Conservation (phyloP, 2,797 vertebrate genomes). For the Cottoperca gobio region DNA sequence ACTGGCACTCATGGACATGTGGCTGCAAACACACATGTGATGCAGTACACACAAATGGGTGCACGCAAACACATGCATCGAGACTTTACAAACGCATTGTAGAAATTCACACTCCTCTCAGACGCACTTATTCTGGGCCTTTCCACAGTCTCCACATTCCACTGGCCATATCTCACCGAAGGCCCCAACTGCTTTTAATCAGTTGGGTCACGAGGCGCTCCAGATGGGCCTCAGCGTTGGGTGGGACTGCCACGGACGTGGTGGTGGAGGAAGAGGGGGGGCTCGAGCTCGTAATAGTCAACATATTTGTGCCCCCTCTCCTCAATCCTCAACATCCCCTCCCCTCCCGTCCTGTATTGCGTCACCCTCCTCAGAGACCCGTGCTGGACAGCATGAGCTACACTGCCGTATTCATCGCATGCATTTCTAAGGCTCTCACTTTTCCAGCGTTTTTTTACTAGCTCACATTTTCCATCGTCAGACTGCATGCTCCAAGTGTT, state of each 20-base stretch:
- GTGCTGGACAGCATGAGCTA: conserved; percentile 63
- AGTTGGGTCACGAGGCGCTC: conserved; percentile 84
- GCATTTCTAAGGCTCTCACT: conserved; percentile 54
- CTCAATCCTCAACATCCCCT: conserved; percentile 56
- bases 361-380: conserved; percentile 80
- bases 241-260: conserved; percentile 77
- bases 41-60: conserved; percentile 22
- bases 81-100: conserved; percentile 43
- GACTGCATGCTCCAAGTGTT: conserved; percentile 52
- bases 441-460: conserved; percentile 71
- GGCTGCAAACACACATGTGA: conserved; percentile 34
- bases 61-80: conserved; percentile 18
- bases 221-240: conserved; percentile 84
- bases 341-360: conserved; percentile 73
- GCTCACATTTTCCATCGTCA: conserved; percentile 75
- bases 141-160: conserved; percentile 83
- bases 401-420: conserved; percentile 41
- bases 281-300: conserved; percentile 74
- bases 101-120: conserved; percentile 57
- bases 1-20: conserved; percentile 54
- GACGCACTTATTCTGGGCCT: conserved; percentile 68
- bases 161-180: conserved; percentile 80
- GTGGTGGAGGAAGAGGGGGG: conserved; percentile 44
- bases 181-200: conserved; percentile 86
- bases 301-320: conserved; percentile 81